These are phyloP conservation scores for Aphelenchoides fujianensis DNA, from an alignment of 1,140 invertebrate species.

Conservation along the genomic window DNA sequence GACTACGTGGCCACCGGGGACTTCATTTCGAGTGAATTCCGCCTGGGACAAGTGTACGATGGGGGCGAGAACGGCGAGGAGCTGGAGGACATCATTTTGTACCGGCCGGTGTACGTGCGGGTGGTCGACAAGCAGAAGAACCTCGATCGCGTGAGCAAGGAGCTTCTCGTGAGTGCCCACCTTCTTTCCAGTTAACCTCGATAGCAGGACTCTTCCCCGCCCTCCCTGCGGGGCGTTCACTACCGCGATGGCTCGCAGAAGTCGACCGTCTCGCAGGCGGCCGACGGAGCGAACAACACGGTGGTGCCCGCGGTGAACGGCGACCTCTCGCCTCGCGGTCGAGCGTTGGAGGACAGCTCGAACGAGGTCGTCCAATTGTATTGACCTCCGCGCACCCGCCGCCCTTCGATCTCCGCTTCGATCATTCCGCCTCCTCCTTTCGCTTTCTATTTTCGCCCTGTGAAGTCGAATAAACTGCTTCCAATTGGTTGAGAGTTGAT, in stretches of 20 bases:
- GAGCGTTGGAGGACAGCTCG: conserved; percentile 13
- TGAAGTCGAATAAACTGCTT: not conserved
- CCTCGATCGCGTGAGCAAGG: not conserved
- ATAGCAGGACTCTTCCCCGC: not conserved
- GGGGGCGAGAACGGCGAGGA: conserved; percentile 44
- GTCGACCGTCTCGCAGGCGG: not conserved
- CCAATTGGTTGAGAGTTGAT: too few species aligned
- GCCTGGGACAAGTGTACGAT: conserved; percentile 78
- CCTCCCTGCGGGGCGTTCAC: conserved; percentile 2
- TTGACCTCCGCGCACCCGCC: not conserved
- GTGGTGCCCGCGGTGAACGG: conserved; percentile 5
- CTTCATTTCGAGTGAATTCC: conserved; percentile 78
- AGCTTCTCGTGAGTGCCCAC: not conserved
- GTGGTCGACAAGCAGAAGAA: conserved; percentile 37
- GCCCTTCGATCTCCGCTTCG: not conserved
- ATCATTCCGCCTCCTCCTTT: conserved; percentile 1
- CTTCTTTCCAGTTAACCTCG: not conserved
- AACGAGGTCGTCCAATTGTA: conserved; percentile 22
- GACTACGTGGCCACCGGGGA: conserved; percentile 75
- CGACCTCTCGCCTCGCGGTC: not conserved
- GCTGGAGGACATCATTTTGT: conserved; percentile 56
- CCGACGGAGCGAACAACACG: not conserved
- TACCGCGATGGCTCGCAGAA: not conserved
- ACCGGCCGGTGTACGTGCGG: conserved; percentile 58
- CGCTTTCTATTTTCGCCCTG: not conserved